Evolutionary conservation across 2,797 vertebrate species (phyloP).

Genomic region (Melanogrammus aeglefinus): DNA sequence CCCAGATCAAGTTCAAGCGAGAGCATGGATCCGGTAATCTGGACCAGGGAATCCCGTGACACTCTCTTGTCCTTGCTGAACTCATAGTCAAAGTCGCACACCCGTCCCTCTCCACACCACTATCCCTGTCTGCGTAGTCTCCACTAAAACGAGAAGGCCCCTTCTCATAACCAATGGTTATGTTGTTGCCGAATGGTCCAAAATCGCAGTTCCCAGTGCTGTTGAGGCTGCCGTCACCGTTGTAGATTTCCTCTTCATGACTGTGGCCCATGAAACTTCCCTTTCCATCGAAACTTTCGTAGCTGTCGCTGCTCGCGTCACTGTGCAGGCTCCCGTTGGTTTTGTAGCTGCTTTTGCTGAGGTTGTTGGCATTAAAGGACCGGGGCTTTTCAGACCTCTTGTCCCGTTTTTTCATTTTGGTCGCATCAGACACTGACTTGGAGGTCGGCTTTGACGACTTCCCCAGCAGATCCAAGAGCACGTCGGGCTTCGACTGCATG

Average conservation of each 20-base stretch:
- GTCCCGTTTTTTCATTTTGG: conserved; percentile 74
- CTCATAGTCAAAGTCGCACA: conserved; percentile 78
- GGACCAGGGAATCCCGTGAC: conserved; percentile 85
- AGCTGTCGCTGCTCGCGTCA: conserved; percentile 63
- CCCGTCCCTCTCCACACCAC: conserved; percentile 79
- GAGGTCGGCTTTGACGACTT: conserved; percentile 72
- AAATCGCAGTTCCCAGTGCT: conserved; percentile 48
- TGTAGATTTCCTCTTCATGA: conserved; percentile 34
- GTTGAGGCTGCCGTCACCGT: conserved; percentile 31
- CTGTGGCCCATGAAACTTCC: conserved; percentile 44
- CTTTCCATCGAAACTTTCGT: conserved; percentile 55
- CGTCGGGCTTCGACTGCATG: conserved; percentile 70
- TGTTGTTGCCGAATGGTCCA: conserved; percentile 55
- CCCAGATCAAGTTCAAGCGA: conserved; percentile 95
- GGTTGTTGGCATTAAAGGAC: conserved; percentile 72
- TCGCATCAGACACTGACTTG: conserved; percentile 70
- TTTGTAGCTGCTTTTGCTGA: conserved; percentile 68
- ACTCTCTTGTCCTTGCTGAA: conserved; percentile 81
- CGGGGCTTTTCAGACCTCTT: conserved; percentile 72
- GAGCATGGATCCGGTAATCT: conserved; percentile 87
- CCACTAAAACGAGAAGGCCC: conserved; percentile 80
- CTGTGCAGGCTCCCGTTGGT: conserved; percentile 65
- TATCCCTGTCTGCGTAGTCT: conserved; percentile 86
- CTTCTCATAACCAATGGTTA: conserved; percentile 72
- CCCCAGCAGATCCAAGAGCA: conserved; percentile 80